Evolutionary conservation across 2,888 invertebrate species (phyloP).

Genomic region (Agonum fuliginosum): DNA sequence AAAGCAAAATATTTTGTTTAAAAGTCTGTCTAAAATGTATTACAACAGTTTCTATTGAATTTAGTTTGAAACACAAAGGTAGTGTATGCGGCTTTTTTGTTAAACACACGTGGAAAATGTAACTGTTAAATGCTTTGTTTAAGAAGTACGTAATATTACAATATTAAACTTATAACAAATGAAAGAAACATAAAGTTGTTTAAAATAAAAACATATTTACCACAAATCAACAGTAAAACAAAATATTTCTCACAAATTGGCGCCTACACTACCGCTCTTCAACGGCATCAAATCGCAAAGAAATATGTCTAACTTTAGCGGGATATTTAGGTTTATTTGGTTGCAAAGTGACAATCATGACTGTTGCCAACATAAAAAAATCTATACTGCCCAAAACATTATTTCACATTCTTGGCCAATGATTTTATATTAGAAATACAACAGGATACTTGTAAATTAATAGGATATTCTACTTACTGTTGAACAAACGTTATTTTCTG

Average conservation of each 20-base stretch:
- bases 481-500: conserved; percentile 62
- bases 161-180: neutral
- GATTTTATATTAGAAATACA: conserved; percentile 17
- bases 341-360: conserved; percentile 15
- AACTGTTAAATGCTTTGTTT: conserved; percentile 12
- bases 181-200: neutral
- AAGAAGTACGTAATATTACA: conserved; percentile 16
- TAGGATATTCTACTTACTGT: conserved; percentile 62
- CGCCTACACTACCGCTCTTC: conserved; percentile 41
- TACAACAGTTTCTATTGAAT: no score
- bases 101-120: conserved; percentile 51
- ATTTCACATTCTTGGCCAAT: conserved; percentile 16
- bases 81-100: conserved; percentile 46
- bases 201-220: conserved; percentile 43
- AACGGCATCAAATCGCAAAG: conserved; percentile 49
- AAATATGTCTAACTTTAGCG: conserved; percentile 43
- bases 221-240: conserved; percentile 50
- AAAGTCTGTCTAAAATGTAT: no score
- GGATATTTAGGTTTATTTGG: conserved; percentile 48
- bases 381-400: neutral
- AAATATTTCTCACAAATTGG: conserved; percentile 52
- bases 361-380: conserved; percentile 53
- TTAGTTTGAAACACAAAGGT: neutral
- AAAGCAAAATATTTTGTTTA: conserved; percentile 6
- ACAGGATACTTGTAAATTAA: neutral